Base-by-base conservation (phyloP, 2,888 invertebrate species). In the Papilio gigon region DNA sequence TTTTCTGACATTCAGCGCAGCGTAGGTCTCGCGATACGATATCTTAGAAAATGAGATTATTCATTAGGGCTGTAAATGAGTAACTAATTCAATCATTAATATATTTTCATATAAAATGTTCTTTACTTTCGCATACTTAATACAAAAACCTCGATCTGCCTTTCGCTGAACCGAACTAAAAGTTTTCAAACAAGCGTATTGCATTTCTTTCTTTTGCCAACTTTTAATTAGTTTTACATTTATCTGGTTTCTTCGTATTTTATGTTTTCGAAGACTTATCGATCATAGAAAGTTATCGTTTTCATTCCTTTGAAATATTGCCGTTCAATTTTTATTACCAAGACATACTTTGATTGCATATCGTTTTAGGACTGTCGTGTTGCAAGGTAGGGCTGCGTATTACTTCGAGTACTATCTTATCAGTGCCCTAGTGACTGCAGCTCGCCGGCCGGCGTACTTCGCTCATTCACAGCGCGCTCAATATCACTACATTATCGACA, bases 341-440 rank as follows among this genome's bases (percentile, higher is more conserved):
- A 25, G 50, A 25, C 47, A 65, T 65, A 30, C 42, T 20, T 40
- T 14, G 11, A 40, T n/a, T 9, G 2, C 53, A n/a, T 27, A n/a
- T 14, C 12, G 63, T 33, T 63, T 14, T 30, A 27, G 37, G 37
- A 56, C 17, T 25, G n/a, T n/a, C n/a, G n/a, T 25, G 20, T 64
- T 60, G 30, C 40, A 68, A 60, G 64, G 59, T 64, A 64, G 68
- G 62, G 44, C 44, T 37, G n/a, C 37, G 60, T 60, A 35, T 37
- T 0, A 67, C 42, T 5, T 53, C 11, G 6, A 25, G 14, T 12
- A 44, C n/a, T 60, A 63, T 66, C 67, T 74, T 74, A 74, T 74
- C 74, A 62, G 9, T 67, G 74, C 53, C 71, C 74, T 61, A 74
- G 69, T 74, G 72, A 74, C 73, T 71, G 73, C 60, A 58, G 27